These are phyloP conservation scores for Bombyx mandarina DNA, from an alignment of 1,140 invertebrate genomes.

Conservation along the genomic window DNA sequence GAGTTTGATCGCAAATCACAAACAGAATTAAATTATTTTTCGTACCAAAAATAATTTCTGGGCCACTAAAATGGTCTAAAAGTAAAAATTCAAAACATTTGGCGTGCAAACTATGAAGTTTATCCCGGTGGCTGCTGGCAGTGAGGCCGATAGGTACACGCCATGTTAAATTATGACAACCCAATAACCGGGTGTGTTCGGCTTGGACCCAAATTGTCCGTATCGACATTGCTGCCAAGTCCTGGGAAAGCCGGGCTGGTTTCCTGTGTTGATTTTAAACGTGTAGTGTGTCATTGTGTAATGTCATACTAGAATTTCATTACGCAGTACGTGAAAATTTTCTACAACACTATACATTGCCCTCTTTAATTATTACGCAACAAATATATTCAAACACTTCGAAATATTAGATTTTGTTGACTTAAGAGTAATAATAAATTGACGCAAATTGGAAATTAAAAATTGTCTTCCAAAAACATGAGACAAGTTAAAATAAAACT, in stretches of 20 bases:
- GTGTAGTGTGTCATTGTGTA: no score
- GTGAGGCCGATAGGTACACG: constrained; percentile 36
- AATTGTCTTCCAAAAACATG: no score
- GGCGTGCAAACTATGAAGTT: constrained; percentile 24
- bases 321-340: no score
- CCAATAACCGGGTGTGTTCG: constrained; percentile 51
- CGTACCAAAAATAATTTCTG: neutral
- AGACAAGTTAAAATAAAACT: no score
- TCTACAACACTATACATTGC: no score
- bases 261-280: constrained; percentile 1
- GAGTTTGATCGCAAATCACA: no score
- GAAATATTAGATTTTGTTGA: no score
- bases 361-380: no score
- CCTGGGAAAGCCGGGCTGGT: constrained; percentile 30
- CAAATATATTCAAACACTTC: no score
- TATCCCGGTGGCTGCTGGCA: constrained; percentile 22
- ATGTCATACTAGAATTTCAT: no score
- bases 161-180: constrained; percentile 57
- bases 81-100: constrained; percentile 10
- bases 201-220: constrained; percentile 49
- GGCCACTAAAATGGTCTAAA: neutral
- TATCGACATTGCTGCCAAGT: constrained; percentile 47
- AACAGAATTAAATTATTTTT: neutral
- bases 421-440: no score
- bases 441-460: no score